A percentile compares a stretch with the other conserved stretches of the same genome.
Conservation (phyloP, 64 coral and sea anemone species). For the Trachythela sp. region DNA sequence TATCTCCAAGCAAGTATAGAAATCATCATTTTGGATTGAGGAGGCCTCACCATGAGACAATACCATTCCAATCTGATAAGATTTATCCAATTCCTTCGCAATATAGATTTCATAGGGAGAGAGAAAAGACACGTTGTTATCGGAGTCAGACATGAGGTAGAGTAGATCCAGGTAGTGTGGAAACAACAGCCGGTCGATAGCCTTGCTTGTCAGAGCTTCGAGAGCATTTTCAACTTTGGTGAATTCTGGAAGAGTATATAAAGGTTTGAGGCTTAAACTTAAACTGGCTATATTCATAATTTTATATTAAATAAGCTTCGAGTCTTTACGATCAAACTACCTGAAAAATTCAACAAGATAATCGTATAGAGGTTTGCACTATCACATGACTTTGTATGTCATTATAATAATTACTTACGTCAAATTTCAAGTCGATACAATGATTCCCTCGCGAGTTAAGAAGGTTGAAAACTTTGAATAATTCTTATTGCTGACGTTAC, state of each 20-base stretch:
- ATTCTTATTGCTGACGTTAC: too few species aligned
- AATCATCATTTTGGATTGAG: not conserved
- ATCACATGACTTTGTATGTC: too few species aligned
- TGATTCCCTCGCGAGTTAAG: too few species aligned
- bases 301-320: too few species aligned
- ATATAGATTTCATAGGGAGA: not conserved
- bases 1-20: not conserved
- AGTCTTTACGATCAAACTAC: too few species aligned
- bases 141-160: not conserved
- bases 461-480: too few species aligned
- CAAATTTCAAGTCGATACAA: too few species aligned
- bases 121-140: not conserved
- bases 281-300: too few species aligned
- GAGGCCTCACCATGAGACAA: not conserved
- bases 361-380: too few species aligned
- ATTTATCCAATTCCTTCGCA: not conserved
- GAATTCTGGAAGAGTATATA: not conserved
- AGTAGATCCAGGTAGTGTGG: constrained; percentile 6
- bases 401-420: too few species aligned
- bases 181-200: not conserved
- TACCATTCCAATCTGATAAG: not conserved
- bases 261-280: too few species aligned
- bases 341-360: too few species aligned
- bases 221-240: not conserved
- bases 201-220: not conserved